phyloP scores from a whole-genome alignment of 2,113 vertebrate species.

The Phalacrocorax brasilianus region DNA sequence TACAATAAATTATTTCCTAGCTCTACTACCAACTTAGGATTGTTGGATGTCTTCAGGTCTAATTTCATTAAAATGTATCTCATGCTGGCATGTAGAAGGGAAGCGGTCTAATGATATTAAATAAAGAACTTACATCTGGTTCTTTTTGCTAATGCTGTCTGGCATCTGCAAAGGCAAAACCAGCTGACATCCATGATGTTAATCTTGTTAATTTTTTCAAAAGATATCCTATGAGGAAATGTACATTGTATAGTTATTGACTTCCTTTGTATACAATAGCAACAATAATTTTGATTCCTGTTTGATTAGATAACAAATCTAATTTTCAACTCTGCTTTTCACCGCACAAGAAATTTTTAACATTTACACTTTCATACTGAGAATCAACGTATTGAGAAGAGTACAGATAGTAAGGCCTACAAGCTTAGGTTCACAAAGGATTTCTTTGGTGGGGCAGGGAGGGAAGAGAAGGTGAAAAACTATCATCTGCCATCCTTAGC shows the following conservation, averaged over 20 bases:
- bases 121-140: conserved; percentile 1
- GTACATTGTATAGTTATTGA: not conserved
- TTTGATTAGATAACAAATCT: not conserved
- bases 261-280: not conserved
- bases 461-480: not conserved
- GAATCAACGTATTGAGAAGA: not conserved
- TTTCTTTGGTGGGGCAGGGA: not conserved
- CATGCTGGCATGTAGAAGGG: not conserved
- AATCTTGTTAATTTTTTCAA: conserved; percentile 23
- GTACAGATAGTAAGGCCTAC: not conserved
- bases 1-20: conserved; percentile 44
- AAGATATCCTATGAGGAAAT: not conserved
- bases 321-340: conserved; percentile 1
- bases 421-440: not conserved
- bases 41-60: conserved; percentile 1
- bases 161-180: not conserved
- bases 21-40: not conserved
- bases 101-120: conserved; percentile 23
- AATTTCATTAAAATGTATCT: conserved; percentile 43
- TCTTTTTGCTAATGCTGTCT: conserved; percentile 39
- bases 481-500: not conserved
- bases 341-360: not conserved
- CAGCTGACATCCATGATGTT: not conserved
- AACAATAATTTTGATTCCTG: not conserved
- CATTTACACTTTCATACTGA: not conserved